phyloP scores from a whole-genome alignment of 2,888 invertebrate species.

The Andrena camellia region DNA sequence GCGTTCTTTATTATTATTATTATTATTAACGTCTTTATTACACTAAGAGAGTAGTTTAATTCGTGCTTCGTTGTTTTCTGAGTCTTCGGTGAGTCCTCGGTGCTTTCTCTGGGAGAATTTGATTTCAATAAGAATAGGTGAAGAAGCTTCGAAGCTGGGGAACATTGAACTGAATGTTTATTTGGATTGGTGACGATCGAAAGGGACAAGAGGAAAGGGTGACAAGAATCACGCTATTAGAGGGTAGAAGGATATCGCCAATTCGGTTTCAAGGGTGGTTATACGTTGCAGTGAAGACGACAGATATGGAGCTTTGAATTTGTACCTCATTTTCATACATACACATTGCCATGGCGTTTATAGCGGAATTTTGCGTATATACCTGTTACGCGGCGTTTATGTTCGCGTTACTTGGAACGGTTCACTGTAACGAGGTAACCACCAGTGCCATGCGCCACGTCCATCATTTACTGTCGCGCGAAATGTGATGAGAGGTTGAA shows the following conservation, averaged over 20 bases:
- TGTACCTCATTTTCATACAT: constrained; percentile 79
- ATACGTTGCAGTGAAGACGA: constrained; percentile 77
- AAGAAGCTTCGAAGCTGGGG: no score
- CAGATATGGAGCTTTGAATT: constrained; percentile 78
- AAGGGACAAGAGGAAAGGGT: constrained; percentile 8
- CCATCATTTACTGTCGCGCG: no score
- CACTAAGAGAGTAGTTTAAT: no score
- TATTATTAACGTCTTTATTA: no score
- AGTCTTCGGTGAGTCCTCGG: no score
- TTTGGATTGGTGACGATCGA: constrained; percentile 10
- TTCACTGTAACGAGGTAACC: neutral
- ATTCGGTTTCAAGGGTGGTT: constrained; percentile 63
- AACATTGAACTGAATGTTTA: neutral
- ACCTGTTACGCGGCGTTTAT: constrained; percentile 34
- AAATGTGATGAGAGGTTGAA: no score
- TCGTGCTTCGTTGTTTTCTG: no score
- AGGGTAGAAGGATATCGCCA: constrained; percentile 47
- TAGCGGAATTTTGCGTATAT: constrained; percentile 48
- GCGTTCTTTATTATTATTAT: no score
- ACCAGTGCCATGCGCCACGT: neutral
- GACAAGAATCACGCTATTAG: constrained; percentile 54
- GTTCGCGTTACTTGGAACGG: constrained; percentile 9
- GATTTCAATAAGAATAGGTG: no score
- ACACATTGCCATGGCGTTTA: constrained; percentile 74
- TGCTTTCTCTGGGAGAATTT: no score